Conservation (phyloP, 1,140 invertebrate genomes). For the Heliothis virescens region DNA sequence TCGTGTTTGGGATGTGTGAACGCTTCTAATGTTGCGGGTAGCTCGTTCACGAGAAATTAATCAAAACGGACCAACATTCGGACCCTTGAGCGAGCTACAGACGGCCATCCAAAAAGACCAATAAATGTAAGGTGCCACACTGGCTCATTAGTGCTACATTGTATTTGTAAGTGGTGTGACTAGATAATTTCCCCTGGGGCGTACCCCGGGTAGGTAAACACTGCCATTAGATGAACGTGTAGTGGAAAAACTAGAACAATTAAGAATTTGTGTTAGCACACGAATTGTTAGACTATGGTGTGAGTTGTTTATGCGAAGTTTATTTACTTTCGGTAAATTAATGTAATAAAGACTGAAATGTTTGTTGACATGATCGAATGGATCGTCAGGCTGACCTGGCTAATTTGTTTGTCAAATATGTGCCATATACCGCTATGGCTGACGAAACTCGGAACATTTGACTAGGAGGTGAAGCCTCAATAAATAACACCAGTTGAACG, state of each 20-base stretch:
- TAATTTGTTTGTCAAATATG: conserved; percentile 52
- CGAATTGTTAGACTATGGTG: conserved; percentile 41
- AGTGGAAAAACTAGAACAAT: conserved; percentile 45
- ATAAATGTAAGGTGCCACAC: conserved; percentile 52
- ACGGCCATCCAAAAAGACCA: not conserved
- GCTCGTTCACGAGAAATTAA: conserved; percentile 25
- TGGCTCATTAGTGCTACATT: conserved; percentile 34
- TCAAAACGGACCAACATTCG: conserved; percentile 5
- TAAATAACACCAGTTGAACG: conserved; percentile 55
- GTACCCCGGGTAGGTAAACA: conserved; percentile 12
- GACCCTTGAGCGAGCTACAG: conserved; percentile 19
- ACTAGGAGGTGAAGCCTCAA: conserved; percentile 54
- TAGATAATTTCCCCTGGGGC: conserved; percentile 19
- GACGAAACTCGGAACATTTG: conserved; percentile 54
- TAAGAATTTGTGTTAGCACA: conserved; percentile 35
- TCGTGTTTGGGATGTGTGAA: conserved; percentile 4
- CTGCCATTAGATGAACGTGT: conserved; percentile 42
- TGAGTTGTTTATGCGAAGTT: conserved; percentile 35
- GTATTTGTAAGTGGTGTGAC: conserved; percentile 46
- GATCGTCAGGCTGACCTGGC: conserved; percentile 9
- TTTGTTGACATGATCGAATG: conserved; percentile 46
- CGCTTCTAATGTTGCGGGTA: not conserved
- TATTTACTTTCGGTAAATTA: conserved; percentile 52
- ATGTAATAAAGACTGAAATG: conserved; percentile 58
- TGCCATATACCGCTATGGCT: conserved; percentile 59